Percentiles rank a stretch among this genome's conserved stretches.
These are phyloP conservation scores for Conomelus anceps DNA, from an alignment of 2,888 invertebrate species.

Conservation along the genomic window DNA sequence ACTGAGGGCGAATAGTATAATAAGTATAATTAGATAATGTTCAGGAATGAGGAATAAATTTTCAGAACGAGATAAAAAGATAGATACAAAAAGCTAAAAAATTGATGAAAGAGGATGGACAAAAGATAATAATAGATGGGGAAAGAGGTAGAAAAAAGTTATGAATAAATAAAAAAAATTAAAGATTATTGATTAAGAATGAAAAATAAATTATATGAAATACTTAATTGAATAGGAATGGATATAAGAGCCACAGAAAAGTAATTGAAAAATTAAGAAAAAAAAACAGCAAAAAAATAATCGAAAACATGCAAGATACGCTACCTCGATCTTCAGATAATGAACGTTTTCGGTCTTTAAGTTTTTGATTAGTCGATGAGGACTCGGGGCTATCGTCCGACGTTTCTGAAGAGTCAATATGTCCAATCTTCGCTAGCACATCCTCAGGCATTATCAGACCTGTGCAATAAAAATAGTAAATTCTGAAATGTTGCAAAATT, in stretches of 20 bases:
- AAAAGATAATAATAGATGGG: too few relatives aligned
- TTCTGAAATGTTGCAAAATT: too few relatives aligned
- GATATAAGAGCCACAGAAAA: not conserved
- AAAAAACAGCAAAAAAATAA: not conserved
- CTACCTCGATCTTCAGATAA: constrained; percentile 19
- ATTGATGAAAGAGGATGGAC: too few relatives aligned
- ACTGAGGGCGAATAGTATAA: too few relatives aligned
- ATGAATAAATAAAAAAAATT: not conserved
- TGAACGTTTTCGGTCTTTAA: constrained; percentile 16
- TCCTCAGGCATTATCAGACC: constrained; percentile 35
- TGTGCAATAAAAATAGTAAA: constrained; percentile 1
- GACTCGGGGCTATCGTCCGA: constrained; percentile 50
- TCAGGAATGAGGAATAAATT: too few relatives aligned
- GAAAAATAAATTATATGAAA: not conserved
- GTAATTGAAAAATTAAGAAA: too few relatives aligned
- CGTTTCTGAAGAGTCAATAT: constrained; percentile 76
- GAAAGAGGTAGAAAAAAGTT: too few relatives aligned
- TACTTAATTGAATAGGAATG: not conserved
- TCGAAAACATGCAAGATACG: not conserved
- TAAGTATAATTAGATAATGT: too few relatives aligned
- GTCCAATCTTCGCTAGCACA: constrained; percentile 49
- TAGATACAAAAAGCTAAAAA: too few relatives aligned
- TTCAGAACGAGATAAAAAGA: too few relatives aligned
- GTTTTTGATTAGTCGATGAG: constrained; percentile 20
- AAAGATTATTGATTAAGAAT: not conserved